These are phyloP conservation scores for Himantopus leucocephalus DNA, from an alignment of 2,113 vertebrate species.

Conservation along the genomic window DNA sequence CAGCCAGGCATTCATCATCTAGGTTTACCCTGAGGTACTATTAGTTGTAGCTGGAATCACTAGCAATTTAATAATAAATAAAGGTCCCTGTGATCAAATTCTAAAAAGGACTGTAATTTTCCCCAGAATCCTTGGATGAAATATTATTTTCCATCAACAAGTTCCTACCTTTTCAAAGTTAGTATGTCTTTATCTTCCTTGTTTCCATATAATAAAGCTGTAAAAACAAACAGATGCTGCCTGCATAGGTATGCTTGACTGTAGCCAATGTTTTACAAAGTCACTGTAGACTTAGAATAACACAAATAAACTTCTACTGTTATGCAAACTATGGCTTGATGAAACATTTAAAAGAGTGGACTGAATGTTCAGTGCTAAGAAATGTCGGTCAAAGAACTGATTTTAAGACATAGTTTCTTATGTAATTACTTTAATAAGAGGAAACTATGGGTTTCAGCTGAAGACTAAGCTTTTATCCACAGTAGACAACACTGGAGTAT, in stretches of 20 bases:
- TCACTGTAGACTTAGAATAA: not conserved
- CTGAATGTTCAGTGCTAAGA: not conserved
- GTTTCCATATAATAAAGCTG: not conserved
- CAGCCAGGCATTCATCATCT: not conserved
- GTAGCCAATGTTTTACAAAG: not conserved
- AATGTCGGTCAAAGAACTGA: not conserved
- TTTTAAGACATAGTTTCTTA: conserved; percentile 3
- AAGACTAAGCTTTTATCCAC: not conserved
- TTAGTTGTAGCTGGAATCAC: not conserved
- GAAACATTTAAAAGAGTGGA: not conserved
- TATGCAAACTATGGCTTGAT: not conserved
- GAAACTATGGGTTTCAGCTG: not conserved
- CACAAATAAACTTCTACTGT: not conserved
- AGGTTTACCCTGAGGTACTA: not conserved
- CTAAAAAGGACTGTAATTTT: not conserved
- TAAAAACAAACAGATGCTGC: not conserved
- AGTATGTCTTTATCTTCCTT: not conserved
- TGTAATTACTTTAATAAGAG: conserved; percentile 43
- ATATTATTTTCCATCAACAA: not conserved
- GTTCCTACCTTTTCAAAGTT: not conserved
- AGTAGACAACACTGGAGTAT: not conserved
- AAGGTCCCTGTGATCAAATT: not conserved
- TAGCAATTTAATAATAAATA: not conserved
- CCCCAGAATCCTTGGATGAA: not conserved
- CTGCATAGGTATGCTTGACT: not conserved